These are phyloP conservation scores for Numenius phaeopus DNA, from an alignment of 2,797 vertebrate genomes.

Conservation along the genomic window DNA sequence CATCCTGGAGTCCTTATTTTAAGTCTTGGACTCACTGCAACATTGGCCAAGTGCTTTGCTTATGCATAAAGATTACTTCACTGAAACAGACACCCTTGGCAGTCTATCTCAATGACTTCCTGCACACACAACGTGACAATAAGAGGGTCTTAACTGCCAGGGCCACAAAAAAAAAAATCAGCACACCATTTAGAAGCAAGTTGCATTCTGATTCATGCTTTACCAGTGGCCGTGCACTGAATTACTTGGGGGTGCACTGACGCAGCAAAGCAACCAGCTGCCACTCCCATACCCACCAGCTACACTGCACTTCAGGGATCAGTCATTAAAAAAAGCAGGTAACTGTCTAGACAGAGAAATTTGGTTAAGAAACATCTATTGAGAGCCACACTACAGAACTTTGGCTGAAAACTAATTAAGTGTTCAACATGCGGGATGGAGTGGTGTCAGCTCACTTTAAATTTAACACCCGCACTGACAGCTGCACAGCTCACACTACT, in stretches of 20 bases:
- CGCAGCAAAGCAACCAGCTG: not conserved
- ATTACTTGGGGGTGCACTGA: not conserved
- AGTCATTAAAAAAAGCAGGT: not conserved
- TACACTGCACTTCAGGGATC: not conserved
- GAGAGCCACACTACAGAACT: not conserved
- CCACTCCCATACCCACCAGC: not conserved
- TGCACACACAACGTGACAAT: not conserved
- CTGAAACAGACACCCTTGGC: not conserved
- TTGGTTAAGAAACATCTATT: not conserved
- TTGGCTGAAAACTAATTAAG: not conserved
- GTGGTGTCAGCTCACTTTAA: conserved; percentile 1
- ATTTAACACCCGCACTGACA: conserved; percentile 17
- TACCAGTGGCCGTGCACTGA: not conserved
- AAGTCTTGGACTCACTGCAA: not conserved
- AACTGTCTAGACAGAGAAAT: not conserved
- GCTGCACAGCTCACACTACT: conserved; percentile 25
- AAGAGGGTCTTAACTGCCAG: not conserved
- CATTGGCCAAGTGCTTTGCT: not conserved
- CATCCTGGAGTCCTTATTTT: conserved; percentile 13
- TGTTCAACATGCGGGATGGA: not conserved
- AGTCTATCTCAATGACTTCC: not conserved
- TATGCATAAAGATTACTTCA: not conserved
- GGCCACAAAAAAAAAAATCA: not conserved
- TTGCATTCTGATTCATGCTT: not conserved
- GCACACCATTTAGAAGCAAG: not conserved